Evolutionary conservation across 2,888 invertebrate genomes (phyloP).

Genomic region (Pedicia rivosa): DNA sequence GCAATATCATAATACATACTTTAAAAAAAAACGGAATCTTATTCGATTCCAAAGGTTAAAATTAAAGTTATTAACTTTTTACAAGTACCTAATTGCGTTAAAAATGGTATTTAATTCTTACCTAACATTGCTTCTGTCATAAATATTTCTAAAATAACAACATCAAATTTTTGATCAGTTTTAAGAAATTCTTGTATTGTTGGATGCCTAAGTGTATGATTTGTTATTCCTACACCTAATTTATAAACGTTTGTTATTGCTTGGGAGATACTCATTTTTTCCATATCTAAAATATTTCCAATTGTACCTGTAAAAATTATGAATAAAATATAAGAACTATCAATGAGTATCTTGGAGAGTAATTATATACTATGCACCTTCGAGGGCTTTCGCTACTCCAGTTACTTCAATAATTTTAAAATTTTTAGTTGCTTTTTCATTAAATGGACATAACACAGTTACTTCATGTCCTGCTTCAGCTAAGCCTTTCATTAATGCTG

Average conservation of each 20-base stretch:
- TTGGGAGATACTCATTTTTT: neutral
- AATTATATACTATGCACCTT: too few species aligned
- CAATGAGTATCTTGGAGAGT: too few species aligned
- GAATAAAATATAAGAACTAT: too few species aligned
- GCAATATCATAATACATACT: too few species aligned
- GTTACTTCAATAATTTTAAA: too few species aligned
- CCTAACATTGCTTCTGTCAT: slow-evolving; percentile 23
- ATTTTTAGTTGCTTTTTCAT: too few species aligned
- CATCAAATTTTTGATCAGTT: slow-evolving; percentile 23
- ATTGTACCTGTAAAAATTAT: slow-evolving; percentile 1
- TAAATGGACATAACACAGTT: slow-evolving; percentile 21
- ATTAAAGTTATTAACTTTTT: too few species aligned
- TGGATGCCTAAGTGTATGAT: slow-evolving; percentile 3
- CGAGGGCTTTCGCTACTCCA: too few species aligned
- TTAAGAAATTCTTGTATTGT: slow-evolving; percentile 7
- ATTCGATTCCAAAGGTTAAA: too few species aligned
- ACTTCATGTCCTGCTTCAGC: slow-evolving; percentile 25
- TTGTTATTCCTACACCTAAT: neutral
- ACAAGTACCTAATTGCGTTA: too few species aligned
- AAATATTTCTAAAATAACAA: slow-evolving; percentile 27
- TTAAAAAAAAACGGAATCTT: too few species aligned
- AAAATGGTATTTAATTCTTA: too few species aligned
- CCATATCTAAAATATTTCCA: neutral
- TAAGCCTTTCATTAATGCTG: slow-evolving; percentile 22
- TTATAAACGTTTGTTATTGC: neutral